phyloP scores from a whole-genome alignment of 1,140 invertebrate genomes.

The Diorhabda elongata region DNA sequence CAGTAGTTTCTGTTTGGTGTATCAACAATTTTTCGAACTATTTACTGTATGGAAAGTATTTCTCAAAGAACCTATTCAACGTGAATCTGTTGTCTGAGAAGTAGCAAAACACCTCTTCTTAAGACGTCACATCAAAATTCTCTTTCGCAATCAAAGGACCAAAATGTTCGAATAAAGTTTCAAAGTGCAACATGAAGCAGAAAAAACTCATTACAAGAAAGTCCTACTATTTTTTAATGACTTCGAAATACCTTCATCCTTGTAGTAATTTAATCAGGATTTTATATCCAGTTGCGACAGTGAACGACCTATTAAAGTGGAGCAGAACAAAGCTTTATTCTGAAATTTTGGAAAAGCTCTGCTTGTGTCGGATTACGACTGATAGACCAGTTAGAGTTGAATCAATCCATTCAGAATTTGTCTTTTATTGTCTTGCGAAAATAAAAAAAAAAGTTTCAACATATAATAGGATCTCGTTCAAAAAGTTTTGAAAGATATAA shows the following conservation, averaged over 20 bases:
- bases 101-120: too few relatives aligned
- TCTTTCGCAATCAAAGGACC: neutral
- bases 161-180: conserved; percentile 7
- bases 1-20: too few relatives aligned
- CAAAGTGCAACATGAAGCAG: conserved; percentile 5
- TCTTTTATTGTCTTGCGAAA: too few relatives aligned
- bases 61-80: too few relatives aligned
- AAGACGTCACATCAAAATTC: neutral
- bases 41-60: too few relatives aligned
- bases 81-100: too few relatives aligned
- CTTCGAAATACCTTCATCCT: conserved; percentile 27
- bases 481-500: too few relatives aligned
- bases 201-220: conserved; percentile 14
- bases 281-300: conserved; percentile 32
- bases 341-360: conserved; percentile 18
- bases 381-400: neutral
- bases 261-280: conserved; percentile 33
- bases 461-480: too few relatives aligned
- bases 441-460: too few relatives aligned
- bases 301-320: conserved; percentile 27
- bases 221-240: conserved; percentile 21
- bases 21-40: too few relatives aligned
- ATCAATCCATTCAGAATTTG: too few relatives aligned
- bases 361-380: conserved; percentile 11
- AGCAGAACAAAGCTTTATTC: conserved; percentile 25